Percentiles rank a stretch among this genome's conserved stretches.
These are phyloP conservation scores for Neostethus bicornis DNA, from an alignment of 2,797 vertebrate genomes.

Conservation along the genomic window DNA sequence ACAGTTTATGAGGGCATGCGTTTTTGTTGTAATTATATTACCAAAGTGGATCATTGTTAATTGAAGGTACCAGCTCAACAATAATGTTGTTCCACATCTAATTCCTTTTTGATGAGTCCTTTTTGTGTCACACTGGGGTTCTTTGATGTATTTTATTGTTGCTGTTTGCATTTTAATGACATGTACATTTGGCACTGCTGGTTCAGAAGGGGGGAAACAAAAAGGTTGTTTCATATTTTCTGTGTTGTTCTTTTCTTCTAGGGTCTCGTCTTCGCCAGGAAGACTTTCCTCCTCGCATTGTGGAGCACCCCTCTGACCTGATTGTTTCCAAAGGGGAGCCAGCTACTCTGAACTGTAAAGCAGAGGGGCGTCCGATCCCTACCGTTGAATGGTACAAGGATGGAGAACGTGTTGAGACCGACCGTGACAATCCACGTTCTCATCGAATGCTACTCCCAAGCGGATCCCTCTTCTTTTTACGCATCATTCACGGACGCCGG, in stretches of 20 bases:
- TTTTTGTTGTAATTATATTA: conserved; percentile 68
- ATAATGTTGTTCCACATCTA: conserved; percentile 48
- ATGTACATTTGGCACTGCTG: background rate
- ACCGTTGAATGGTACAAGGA: conserved; percentile 97
- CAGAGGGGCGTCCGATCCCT: conserved; percentile 88
- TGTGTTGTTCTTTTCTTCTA: conserved; percentile 37
- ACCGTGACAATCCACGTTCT: conserved; percentile 91
- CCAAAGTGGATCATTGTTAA: conserved; percentile 63
- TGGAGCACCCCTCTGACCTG: conserved; percentile 94
- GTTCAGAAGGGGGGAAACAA: background rate
- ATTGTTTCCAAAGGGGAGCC: conserved; percentile 96
- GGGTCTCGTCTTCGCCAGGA: conserved; percentile 96
- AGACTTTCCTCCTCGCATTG: conserved; percentile 92
- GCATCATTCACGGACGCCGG: conserved; percentile 91
- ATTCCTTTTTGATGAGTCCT: conserved; percentile 50
- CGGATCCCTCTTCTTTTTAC: conserved; percentile 93
- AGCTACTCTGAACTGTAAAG: conserved; percentile 93
- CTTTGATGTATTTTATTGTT: conserved; percentile 22
- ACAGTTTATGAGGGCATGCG: conserved; percentile 37
- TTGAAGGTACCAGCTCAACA: conserved; percentile 33
- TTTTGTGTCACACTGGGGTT: conserved; percentile 31
- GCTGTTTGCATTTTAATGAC: conserved; percentile 26
- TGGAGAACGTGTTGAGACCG: conserved; percentile 91
- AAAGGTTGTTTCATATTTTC: background rate
- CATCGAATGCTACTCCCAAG: conserved; percentile 94